Evolutionary conservation across 2,888 invertebrate genomes (phyloP).

Genomic region (Coleophora deauratella): DNA sequence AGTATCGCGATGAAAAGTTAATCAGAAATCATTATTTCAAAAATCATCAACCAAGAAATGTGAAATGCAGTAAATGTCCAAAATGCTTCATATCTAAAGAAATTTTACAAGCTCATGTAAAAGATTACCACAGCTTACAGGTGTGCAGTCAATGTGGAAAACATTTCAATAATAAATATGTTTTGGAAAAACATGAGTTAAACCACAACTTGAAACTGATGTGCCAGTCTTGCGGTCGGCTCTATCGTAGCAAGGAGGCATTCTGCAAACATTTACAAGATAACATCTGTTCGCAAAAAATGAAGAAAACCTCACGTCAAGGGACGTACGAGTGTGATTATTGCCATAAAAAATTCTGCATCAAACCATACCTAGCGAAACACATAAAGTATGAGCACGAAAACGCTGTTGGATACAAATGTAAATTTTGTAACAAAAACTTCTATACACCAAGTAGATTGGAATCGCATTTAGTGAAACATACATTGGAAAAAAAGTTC

Average conservation of each 20-base stretch:
- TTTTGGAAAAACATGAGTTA: conserved; percentile 25
- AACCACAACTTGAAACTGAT: conserved; percentile 19
- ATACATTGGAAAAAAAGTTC: conserved; percentile 34
- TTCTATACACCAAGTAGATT: conserved; percentile 25
- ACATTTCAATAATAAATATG: conserved; percentile 20
- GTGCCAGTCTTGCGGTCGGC: conserved; percentile 30
- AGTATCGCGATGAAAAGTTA: not conserved
- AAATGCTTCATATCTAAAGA: conserved; percentile 8
- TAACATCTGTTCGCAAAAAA: conserved; percentile 19
- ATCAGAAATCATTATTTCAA: conserved; percentile 11
- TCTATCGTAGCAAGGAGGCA: conserved; percentile 24
- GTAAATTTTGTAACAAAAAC: conserved; percentile 33
- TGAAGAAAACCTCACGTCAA: conserved; percentile 16
- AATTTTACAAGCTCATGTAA: conserved; percentile 1
- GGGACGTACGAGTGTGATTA: conserved; percentile 24
- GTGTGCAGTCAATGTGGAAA: conserved; percentile 34
- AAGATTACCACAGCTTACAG: conserved; percentile 14
- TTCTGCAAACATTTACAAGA: conserved; percentile 24
- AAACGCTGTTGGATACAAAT: conserved; percentile 20
- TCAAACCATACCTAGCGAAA: conserved; percentile 23
- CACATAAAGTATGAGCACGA: conserved; percentile 33
- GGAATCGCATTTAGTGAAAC: conserved; percentile 29
- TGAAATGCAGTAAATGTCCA: conserved; percentile 12
- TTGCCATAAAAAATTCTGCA: conserved; percentile 28
- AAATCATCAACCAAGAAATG: conserved; percentile 13